Evolutionary conservation across 1,140 invertebrate genomes (phyloP), one percentile per base, ranked within the genome.

Genomic region (Drosophila miranda): DNA sequence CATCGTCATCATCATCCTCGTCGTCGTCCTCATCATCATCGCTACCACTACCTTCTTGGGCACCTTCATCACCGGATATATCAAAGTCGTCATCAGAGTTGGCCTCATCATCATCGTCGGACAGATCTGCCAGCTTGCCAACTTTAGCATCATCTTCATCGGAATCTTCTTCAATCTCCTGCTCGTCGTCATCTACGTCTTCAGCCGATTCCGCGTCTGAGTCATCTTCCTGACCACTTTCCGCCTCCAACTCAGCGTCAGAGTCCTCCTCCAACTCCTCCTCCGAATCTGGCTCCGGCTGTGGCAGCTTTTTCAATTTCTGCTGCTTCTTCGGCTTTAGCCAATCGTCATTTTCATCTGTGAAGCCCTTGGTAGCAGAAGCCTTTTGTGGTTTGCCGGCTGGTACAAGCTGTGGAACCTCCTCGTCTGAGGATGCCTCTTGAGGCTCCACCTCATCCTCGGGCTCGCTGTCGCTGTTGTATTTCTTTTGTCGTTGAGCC

Each of bases 271-370:
- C 75, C 6, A 66, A 57, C 26, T 62, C 72, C 8, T 77, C 71
- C 2, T 48, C 57, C 13, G 34, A 38, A 38, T 69, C 67, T 4
- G 62, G 56, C 30, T 62, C 86, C 21, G 57, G 46, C 43, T 67
- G 81, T 44, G 52, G 21, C 14, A 46, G 13, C 16, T 44, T 61
- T 49, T 53, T 50, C 23, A 71, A 70, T 52, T 92, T 91, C 53
- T 91, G 84, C 77, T 93, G 93, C 64, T 92, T 92, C 46, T 94
- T 94, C 6, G 92, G 93, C 81, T 94, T 95, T 48, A 95, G 83
- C 95, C 95, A 95, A 49, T 91, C 88, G 48, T 93, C 93, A 79
- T 95, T 95, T 34, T 95, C 94, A 92, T 95, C 95, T 53, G 94
- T 93, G 68, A 93, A 95, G 19, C 93, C 94, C 91, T 26, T 26